These are phyloP conservation scores for Eulithis testata DNA, from an alignment of 2,888 invertebrate species.

Conservation along the genomic window DNA sequence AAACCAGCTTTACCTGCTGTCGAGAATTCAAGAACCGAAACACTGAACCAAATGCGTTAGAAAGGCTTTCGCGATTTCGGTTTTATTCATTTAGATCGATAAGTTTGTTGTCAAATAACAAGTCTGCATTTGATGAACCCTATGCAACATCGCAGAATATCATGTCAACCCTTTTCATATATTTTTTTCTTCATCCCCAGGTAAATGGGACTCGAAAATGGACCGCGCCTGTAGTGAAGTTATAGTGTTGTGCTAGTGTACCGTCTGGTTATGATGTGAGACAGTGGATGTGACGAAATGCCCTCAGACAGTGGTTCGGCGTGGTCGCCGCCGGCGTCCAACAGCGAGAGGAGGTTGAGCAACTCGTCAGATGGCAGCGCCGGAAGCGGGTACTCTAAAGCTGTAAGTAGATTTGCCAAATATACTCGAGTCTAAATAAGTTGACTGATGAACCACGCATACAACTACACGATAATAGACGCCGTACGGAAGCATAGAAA, in stretches of 20 bases:
- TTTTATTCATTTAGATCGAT: conserved; percentile 6
- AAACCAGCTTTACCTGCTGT: conserved; percentile 41
- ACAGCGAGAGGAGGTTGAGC: conserved; percentile 78
- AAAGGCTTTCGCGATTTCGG: conserved; percentile 24
- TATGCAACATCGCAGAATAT: conserved; percentile 9
- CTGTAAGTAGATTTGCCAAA: conserved; percentile 64
- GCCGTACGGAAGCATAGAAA: no score
- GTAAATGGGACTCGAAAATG: conserved; percentile 67
- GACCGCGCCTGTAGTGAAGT: conserved; percentile 54
- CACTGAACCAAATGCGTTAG: conserved; percentile 32
- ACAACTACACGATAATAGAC: neutral
- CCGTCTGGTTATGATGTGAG: conserved; percentile 72
- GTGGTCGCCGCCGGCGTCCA: conserved; percentile 80
- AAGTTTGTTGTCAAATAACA: neutral
- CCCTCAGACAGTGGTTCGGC: conserved; percentile 80
- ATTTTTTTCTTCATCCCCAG: conserved; percentile 58
- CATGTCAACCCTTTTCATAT: neutral
- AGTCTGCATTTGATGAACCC: neutral
- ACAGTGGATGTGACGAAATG: conserved; percentile 70
- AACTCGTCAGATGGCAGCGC: conserved; percentile 82
- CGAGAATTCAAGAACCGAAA: conserved; percentile 24
- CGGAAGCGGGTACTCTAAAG: conserved; percentile 80
- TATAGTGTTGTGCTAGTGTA: conserved; percentile 71
- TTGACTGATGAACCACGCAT: no score
- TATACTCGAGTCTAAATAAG: conserved; percentile 1